phyloP scores from a whole-genome alignment of 2,113 vertebrate species.

The Tetrao urogallus region DNA sequence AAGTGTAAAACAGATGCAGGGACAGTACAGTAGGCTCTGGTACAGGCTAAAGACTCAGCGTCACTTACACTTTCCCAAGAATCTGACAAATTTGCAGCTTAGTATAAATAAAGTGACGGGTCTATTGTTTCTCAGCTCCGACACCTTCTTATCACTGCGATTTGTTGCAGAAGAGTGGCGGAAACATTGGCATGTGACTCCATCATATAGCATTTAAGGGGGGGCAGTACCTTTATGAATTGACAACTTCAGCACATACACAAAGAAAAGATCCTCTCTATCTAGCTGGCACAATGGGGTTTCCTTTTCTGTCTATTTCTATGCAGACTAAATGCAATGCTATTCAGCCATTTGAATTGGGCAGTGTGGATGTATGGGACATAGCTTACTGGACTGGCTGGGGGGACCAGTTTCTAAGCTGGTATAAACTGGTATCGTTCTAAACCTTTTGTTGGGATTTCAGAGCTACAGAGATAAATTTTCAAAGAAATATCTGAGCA shows the following conservation, averaged over 20 bases:
- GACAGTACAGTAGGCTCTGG: conserved; percentile 19
- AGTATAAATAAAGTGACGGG: conserved; percentile 75
- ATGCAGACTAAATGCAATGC: not conserved
- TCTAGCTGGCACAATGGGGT: not conserved
- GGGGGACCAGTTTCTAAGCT: not conserved
- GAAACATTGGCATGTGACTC: conserved; percentile 79
- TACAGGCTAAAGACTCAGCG: conserved; percentile 15
- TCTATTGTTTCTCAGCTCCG: conserved; percentile 82
- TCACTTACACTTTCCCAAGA: conserved; percentile 74
- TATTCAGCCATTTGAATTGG: rapidly evolving
- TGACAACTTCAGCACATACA: not conserved
- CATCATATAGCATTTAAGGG: not conserved
- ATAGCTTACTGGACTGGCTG: not conserved
- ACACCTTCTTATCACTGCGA: conserved; percentile 89
- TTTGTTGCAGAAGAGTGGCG: conserved; percentile 70
- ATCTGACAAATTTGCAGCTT: conserved; percentile 75
- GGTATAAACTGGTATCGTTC: not conserved
- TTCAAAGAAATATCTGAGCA: not conserved
- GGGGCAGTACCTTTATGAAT: not conserved
- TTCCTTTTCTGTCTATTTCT: not conserved
- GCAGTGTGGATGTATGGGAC: rapidly evolving
- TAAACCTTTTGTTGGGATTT: not conserved
- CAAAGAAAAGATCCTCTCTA: not conserved
- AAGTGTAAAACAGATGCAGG: conserved; percentile 36
- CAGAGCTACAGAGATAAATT: not conserved